Evolutionary conservation across 2,797 vertebrate species (phyloP).

Genomic region (Crax fasciolata): DNA sequence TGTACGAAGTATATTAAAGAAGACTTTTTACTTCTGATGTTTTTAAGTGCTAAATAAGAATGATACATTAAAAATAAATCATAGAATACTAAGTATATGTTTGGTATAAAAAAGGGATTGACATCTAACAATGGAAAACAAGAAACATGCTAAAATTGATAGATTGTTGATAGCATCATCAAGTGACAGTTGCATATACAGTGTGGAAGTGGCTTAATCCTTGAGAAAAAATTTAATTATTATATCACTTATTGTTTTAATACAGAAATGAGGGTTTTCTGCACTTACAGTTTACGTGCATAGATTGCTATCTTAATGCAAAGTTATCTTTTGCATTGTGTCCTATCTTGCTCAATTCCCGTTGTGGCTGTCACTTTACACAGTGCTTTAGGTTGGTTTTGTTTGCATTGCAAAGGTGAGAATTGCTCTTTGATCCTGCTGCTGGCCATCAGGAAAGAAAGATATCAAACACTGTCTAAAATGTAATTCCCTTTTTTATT

Average conservation of each 20-base stretch:
- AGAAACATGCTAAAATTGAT: neutral
- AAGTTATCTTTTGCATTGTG: neutral
- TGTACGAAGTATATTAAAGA: rapidly evolving
- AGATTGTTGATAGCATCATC: neutral
- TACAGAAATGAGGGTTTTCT: constrained; percentile 4
- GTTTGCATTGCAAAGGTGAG: neutral
- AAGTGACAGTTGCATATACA: constrained; percentile 18
- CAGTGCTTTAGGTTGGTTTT: neutral
- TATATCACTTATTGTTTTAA: constrained; percentile 39
- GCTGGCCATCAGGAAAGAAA: neutral
- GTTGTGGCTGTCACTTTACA: neutral
- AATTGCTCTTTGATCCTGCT: neutral
- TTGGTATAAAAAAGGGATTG: neutral
- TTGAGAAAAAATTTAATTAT: constrained; percentile 24
- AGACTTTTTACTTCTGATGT: neutral
- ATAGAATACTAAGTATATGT: neutral
- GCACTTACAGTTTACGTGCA: neutral
- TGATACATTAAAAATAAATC: neutral
- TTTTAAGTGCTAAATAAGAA: neutral
- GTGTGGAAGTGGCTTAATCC: neutral
- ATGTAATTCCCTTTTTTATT: neutral
- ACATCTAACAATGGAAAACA: neutral
- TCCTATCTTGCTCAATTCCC: neutral
- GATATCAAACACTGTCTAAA: neutral
- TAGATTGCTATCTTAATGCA: neutral